Percentiles rank a stretch among this genome's conserved stretches.
phyloP scores from a whole-genome alignment of 2,113 vertebrate genomes.

The Ictalurus furcatus region DNA sequence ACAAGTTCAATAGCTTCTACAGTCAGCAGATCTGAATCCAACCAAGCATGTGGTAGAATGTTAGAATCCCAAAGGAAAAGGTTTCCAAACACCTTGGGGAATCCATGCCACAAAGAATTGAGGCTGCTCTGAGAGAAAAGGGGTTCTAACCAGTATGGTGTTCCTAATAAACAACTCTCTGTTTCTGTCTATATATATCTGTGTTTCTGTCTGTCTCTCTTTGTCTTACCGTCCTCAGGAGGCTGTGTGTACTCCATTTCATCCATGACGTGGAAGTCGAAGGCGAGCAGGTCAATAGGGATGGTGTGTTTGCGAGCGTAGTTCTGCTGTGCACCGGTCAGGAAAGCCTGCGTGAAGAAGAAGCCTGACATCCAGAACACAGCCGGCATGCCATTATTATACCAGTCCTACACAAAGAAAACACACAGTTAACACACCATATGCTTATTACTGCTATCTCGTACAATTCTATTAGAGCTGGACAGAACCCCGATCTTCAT shows the following conservation, averaged over 20 bases:
- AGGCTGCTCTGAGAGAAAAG: neutral
- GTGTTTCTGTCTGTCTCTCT: neutral
- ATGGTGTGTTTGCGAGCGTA: slow-evolving; percentile 85
- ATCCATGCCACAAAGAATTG: neutral
- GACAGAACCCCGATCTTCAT: neutral
- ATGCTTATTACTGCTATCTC: neutral
- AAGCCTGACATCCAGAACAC: slow-evolving; percentile 90
- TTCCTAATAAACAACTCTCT: neutral
- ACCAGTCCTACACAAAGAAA: slow-evolving; percentile 75
- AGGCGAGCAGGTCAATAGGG: slow-evolving; percentile 84
- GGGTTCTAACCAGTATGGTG: neutral
- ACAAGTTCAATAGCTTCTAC: neutral
- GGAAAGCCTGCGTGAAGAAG: slow-evolving; percentile 92
- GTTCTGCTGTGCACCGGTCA: slow-evolving; percentile 89
- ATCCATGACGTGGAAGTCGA: slow-evolving; percentile 87
- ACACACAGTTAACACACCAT: neutral
- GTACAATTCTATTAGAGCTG: neutral
- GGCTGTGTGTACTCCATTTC: slow-evolving; percentile 74
- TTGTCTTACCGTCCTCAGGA: slow-evolving; percentile 81
- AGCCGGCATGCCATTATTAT: slow-evolving; percentile 75
- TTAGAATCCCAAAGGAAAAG: neutral
- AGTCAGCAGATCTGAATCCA: neutral
- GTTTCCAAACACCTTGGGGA: neutral
- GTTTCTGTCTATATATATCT: neutral
- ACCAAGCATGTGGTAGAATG: neutral